Evolutionary conservation across 1,140 invertebrate genomes (phyloP), one percentile per base, ranked within the genome.

Genomic region (Trichomalopsis sarcophagae): DNA sequence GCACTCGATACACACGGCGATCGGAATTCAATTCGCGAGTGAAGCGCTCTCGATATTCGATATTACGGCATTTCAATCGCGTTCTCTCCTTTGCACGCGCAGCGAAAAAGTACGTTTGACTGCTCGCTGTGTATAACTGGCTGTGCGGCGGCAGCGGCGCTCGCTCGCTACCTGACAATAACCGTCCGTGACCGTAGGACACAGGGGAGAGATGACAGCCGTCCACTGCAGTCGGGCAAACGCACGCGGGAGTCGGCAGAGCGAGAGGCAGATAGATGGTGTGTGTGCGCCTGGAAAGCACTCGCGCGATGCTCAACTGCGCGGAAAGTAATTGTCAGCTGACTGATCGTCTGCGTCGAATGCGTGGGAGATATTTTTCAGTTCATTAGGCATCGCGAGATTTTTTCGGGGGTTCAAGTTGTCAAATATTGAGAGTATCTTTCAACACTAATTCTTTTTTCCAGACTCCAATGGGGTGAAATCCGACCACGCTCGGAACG

Each of bases 271-370:
- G 55, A 36, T 36, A 36, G 33, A 3, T 36, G 33, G 3, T 36
- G 5, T 36, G 21, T n/a, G 6, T 62, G n/a, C 27, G 27, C 27
- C 27, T 62, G n/a, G 14, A 55, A n/a, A 21, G 27, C 27, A 27
- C 27, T 27, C 27, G 21, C 55, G 6, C 55, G 55, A 62, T 62
- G 55, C 55, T 62, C 55, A 62, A 78, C 50, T 30, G 55, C 40
- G 36, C 11, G 55, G 21, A 30, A 68, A 68, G 66, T 80, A 80
- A 80, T 80, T 80, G 62, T 21, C 55, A 80, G 21, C 3, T 80
- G 36, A 68, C 66, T 68, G 78, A 69, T 69, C 66, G 62, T 11
- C 9, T 6, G 36, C 17, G 4, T n/a, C 47, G 7, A 36, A 21
- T 5, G 55, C 5, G 55, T 14, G 55, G n/a, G 21, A n/a, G 55